phyloP scores from a whole-genome alignment of 2,797 vertebrate species.

The Tiaroga cobitis region DNA sequence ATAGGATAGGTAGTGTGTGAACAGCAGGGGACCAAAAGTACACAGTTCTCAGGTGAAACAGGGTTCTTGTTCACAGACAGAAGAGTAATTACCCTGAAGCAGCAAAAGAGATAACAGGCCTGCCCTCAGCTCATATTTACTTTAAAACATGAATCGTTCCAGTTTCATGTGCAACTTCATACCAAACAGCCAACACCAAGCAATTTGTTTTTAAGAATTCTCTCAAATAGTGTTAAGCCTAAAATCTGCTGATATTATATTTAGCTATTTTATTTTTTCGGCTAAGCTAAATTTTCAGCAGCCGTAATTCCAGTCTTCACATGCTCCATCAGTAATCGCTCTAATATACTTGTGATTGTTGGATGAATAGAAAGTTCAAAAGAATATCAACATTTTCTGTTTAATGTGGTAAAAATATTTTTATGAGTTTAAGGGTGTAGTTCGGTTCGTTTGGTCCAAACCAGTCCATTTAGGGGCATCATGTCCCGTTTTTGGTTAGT shows the following conservation, averaged over 20 bases:
- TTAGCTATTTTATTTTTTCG: not conserved
- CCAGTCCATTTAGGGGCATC: too few relatives aligned
- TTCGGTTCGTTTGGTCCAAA: too few relatives aligned
- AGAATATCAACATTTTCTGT: too few relatives aligned
- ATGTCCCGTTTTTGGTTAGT: too few relatives aligned
- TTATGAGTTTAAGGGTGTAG: not conserved
- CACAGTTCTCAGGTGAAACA: constrained; percentile 14
- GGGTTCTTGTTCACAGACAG: constrained; percentile 15
- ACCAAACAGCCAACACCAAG: not conserved
- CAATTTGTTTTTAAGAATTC: not conserved
- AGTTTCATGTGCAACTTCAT: not conserved
- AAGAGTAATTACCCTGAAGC: constrained; percentile 1
- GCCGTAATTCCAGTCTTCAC: too few relatives aligned
- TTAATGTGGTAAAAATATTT: too few relatives aligned
- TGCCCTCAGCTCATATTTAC: not conserved
- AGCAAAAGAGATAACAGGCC: not conserved
- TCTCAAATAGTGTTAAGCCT: not conserved
- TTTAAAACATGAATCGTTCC: not conserved
- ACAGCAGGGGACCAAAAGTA: constrained; percentile 1
- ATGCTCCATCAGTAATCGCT: not conserved
- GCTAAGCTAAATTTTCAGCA: not conserved
- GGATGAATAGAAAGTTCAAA: too few relatives aligned
- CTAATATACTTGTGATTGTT: not conserved
- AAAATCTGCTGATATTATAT: not conserved
- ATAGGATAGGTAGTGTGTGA: constrained; percentile 12